phyloP scores from a whole-genome alignment of 2,888 invertebrate genomes.

The Catocala sponsa region DNA sequence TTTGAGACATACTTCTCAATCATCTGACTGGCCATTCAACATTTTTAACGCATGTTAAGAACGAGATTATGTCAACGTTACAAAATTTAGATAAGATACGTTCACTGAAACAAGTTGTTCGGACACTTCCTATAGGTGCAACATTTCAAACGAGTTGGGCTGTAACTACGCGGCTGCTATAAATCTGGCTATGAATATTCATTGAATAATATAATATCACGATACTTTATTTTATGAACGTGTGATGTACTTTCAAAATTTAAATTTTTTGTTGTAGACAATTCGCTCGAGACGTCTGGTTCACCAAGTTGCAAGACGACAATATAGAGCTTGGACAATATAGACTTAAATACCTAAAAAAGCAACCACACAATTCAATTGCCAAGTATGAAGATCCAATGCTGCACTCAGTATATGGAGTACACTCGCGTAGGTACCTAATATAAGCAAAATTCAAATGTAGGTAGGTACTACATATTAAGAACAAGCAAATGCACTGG shows the following conservation, averaged over 20 bases:
- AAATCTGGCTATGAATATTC: constrained; percentile 42
- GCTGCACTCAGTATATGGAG: too few species aligned
- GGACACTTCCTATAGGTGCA: constrained; percentile 55
- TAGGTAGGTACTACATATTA: too few species aligned
- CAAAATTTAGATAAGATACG: constrained; percentile 51
- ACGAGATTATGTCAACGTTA: constrained; percentile 59
- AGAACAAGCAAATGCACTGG: too few species aligned
- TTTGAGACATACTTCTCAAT: constrained; percentile 30
- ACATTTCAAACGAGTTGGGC: constrained; percentile 57
- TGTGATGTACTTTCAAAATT: constrained; percentile 25
- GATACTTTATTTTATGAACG: constrained; percentile 26
- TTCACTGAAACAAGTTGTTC: constrained; percentile 50
- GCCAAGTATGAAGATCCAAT: too few species aligned
- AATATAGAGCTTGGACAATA: too few species aligned
- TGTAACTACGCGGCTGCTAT: constrained; percentile 47
- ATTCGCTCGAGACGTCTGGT: too few species aligned
- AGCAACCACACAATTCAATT: too few species aligned
- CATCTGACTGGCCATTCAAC: constrained; percentile 36
- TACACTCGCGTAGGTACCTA: too few species aligned
- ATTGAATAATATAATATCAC: constrained; percentile 34
- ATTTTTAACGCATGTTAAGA: constrained; percentile 43
- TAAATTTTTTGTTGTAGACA: too few species aligned
- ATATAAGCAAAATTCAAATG: too few species aligned
- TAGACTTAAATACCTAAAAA: too few species aligned
- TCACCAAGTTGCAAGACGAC: too few species aligned